Percentiles rank a stretch among this genome's conserved stretches.
phyloP scores from a whole-genome alignment of 2,113 vertebrate genomes.

The Pelusios castaneus region DNA sequence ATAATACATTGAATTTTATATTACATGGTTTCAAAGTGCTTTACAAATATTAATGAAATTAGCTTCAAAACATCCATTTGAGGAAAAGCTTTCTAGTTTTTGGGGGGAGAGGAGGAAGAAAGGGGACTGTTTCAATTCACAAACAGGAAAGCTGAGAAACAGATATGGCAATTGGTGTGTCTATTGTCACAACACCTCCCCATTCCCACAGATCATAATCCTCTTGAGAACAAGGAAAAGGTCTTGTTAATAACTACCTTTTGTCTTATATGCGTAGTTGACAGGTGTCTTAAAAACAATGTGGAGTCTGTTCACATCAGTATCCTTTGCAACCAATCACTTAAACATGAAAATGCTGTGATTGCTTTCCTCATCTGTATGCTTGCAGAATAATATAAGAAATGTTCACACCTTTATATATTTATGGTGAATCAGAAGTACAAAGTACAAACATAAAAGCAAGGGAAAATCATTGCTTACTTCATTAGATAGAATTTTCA shows the following conservation, averaged over 20 bases:
- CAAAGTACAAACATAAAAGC: background rate
- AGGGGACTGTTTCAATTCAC: background rate
- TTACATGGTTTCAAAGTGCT: background rate
- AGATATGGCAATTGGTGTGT: background rate
- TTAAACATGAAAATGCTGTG: background rate
- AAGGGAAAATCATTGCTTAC: accelerated
- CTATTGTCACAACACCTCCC: background rate
- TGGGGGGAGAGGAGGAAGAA: background rate
- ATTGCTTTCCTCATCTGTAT: background rate
- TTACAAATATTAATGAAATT: background rate
- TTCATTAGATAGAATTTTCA: background rate
- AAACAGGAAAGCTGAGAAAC: background rate
- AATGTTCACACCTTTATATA: background rate
- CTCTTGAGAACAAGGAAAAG: background rate
- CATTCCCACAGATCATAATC: background rate
- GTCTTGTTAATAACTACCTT: background rate
- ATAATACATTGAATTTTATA: background rate
- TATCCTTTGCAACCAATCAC: background rate
- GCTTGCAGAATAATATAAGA: background rate
- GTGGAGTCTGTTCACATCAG: background rate
- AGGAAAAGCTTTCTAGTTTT: background rate
- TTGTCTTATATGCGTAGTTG: background rate
- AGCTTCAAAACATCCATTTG: background rate
- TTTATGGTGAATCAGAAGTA: background rate
- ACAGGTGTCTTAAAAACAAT: background rate